Percentiles rank a stretch among this genome's conserved stretches.
These are phyloP conservation scores for Coremacera marginata DNA, from an alignment of 2,888 invertebrate genomes.

Conservation along the genomic window DNA sequence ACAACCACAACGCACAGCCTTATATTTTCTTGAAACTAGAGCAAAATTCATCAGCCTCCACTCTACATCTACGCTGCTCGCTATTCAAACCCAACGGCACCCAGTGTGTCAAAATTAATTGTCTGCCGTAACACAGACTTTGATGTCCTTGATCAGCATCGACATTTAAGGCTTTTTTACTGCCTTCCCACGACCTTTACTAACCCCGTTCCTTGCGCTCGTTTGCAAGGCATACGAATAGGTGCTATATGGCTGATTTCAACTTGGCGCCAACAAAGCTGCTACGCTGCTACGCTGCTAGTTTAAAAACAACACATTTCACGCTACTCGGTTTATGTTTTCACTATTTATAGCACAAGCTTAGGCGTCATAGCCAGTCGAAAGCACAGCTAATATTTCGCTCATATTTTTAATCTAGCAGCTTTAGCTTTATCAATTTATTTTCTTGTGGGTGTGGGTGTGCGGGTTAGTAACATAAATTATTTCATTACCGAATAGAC, in stretches of 20 bases:
- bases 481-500: neutral
- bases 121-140: neutral
- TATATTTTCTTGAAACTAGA: too few species aligned
- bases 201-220: neutral
- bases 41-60: too few species aligned
- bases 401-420: neutral
- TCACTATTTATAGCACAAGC: neutral
- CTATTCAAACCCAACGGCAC: neutral
- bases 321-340: neutral
- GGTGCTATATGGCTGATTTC: neutral
- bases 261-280: neutral
- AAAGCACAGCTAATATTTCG: neutral
- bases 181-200: neutral
- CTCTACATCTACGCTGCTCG: neutral
- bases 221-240: neutral
- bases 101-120: neutral
- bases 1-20: too few species aligned
- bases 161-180: neutral
- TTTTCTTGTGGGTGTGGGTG: neutral
- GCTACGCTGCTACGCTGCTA: neutral
- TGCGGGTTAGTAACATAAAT: neutral
- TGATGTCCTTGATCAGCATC: neutral
- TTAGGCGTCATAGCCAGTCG: neutral
- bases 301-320: neutral
- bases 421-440: neutral